Conservation (phyloP, 2,113 vertebrate genomes). For the Hemiprocne comata region DNA sequence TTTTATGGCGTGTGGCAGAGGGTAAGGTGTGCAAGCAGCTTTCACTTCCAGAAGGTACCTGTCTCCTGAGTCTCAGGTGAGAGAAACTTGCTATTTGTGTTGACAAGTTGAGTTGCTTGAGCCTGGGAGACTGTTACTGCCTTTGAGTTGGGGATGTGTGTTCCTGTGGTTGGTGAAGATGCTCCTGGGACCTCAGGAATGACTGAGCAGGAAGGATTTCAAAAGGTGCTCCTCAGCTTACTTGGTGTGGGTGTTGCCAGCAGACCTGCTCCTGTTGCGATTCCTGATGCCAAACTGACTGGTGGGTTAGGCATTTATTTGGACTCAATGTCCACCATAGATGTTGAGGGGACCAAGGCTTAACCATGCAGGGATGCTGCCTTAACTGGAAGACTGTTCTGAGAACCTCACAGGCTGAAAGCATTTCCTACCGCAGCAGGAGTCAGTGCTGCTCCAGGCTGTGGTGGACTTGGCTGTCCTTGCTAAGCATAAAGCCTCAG, state of each 20-base stretch:
- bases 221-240: not conserved
- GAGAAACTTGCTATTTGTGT: not conserved
- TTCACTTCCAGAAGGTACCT: not conserved
- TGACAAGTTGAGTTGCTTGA: not conserved
- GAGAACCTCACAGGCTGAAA: not conserved
- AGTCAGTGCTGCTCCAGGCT: not conserved
- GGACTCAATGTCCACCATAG: fast-evolving
- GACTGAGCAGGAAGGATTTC: not conserved
- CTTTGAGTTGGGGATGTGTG: fast-evolving
- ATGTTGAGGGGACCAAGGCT: not conserved
- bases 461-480: not conserved
- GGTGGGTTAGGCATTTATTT: not conserved
- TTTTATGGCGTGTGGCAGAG: slow-evolving; percentile 19
- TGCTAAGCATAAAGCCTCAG: not conserved
- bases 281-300: not conserved
- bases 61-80: slow-evolving; percentile 35
- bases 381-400: not conserved
- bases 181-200: not conserved
- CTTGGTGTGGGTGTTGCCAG: not conserved
- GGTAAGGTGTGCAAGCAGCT: not conserved
- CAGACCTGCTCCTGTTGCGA: not conserved
- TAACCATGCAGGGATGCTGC: not conserved
- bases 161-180: not conserved
- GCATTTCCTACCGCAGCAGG: fast-evolving
- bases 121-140: fast-evolving